These are phyloP conservation scores for Zeuzera pyrina DNA, from an alignment of 2,888 invertebrate species.

Conservation along the genomic window DNA sequence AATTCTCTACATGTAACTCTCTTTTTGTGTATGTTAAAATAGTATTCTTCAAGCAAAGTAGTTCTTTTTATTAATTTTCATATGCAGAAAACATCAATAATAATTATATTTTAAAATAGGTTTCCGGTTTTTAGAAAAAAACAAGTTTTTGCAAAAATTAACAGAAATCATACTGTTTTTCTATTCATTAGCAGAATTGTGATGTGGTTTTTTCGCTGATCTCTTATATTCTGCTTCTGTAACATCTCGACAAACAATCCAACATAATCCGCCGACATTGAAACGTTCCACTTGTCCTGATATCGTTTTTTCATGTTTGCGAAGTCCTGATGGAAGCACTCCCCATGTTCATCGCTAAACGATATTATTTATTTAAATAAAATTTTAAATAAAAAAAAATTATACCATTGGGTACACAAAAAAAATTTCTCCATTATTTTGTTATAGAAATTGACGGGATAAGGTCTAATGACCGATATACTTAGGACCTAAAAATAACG, in stretches of 20 bases:
- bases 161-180: conserved; percentile 1
- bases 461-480: too few species aligned
- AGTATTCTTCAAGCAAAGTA: conserved; percentile 1
- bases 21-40: too few species aligned
- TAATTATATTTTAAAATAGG: not conserved
- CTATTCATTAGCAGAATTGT: not conserved
- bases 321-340: conserved; percentile 1
- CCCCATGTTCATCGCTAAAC: conserved; percentile 1
- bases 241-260: too few species aligned
- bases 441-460: too few species aligned
- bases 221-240: conserved; percentile 2
- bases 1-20: too few species aligned
- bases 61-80: too few species aligned
- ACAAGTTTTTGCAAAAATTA: conserved; percentile 1
- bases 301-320: conserved; percentile 1
- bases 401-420: too few species aligned
- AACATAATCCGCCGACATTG: conserved; percentile 1
- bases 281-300: not conserved
- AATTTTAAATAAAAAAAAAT: too few species aligned
- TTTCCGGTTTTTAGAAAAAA: conserved; percentile 1
- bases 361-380: too few species aligned
- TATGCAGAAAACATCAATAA: too few species aligned
- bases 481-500: too few species aligned
- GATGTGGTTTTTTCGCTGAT: conserved; percentile 1
- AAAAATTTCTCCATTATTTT: too few species aligned